These are phyloP conservation scores for Euwallacea similis DNA, from an alignment of 1,140 invertebrate genomes.

Conservation along the genomic window DNA sequence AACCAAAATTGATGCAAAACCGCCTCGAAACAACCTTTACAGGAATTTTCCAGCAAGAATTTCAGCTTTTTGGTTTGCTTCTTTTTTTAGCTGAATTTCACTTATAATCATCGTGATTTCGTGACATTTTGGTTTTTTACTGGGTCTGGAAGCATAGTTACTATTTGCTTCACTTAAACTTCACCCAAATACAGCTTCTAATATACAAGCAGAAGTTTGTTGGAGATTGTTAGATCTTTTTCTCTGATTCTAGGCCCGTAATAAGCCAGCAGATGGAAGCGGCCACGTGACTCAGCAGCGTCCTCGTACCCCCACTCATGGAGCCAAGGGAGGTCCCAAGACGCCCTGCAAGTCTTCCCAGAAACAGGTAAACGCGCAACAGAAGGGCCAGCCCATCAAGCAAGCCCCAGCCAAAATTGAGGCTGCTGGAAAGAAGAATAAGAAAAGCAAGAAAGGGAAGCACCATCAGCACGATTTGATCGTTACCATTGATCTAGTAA, in stretches of 20 bases:
- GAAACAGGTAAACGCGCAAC: conserved; percentile 55
- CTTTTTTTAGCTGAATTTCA: too few species aligned
- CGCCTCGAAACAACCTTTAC: too few species aligned
- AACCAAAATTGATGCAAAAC: too few species aligned
- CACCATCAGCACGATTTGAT: conserved; percentile 80
- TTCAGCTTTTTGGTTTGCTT: too few species aligned
- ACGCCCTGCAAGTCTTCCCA: conserved; percentile 61
- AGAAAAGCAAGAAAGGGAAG: conserved; percentile 75
- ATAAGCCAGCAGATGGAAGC: conserved; percentile 76
- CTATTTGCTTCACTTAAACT: too few species aligned
- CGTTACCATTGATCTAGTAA: conserved; percentile 81
- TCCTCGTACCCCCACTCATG: conserved; percentile 60
- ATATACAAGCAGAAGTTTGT: too few species aligned
- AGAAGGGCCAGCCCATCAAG: conserved; percentile 57
- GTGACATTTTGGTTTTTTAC: too few species aligned
- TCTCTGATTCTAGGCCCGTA: conserved; percentile 66
- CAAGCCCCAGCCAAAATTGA: conserved; percentile 60
- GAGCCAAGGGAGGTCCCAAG: conserved; percentile 62
- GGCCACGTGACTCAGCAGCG: conserved; percentile 66
- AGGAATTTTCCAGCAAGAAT: too few species aligned
- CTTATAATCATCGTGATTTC: too few species aligned
- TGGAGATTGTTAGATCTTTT: neutral
- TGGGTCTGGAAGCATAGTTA: too few species aligned
- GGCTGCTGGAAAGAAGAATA: conserved; percentile 66
- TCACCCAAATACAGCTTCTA: too few species aligned